phyloP scores from a whole-genome alignment of 2,113 vertebrate genomes.

The Cervus canadensis region DNA sequence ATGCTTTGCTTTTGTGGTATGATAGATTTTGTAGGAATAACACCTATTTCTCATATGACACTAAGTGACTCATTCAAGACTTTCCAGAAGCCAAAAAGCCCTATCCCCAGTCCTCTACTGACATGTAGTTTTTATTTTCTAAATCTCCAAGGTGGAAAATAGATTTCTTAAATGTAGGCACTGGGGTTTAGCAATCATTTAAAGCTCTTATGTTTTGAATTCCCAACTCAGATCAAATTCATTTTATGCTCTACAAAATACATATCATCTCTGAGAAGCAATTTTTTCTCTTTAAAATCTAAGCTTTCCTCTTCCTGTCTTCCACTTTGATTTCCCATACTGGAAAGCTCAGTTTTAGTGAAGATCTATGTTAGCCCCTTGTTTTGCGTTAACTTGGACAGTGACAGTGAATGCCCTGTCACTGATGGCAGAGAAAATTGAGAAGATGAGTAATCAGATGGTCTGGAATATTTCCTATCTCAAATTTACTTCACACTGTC shows the following conservation, averaged over 20 bases:
- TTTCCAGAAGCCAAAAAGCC: background rate
- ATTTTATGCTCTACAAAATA: background rate
- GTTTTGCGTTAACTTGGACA: background rate
- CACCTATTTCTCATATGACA: constrained; percentile 19
- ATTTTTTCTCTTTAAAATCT: constrained; percentile 2
- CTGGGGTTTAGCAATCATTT: constrained; percentile 22
- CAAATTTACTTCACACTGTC: background rate
- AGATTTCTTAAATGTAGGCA: constrained; percentile 21
- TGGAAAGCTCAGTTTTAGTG: background rate
- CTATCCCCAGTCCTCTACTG: background rate
- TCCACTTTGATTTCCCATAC: background rate
- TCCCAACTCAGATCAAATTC: constrained; percentile 33
- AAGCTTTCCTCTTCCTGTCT: background rate
- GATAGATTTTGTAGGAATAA: constrained; percentile 41
- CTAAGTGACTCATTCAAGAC: constrained; percentile 17
- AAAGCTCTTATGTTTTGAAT: constrained; percentile 17
- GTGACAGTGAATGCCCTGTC: background rate
- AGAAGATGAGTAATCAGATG: background rate
- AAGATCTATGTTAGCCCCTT: background rate
- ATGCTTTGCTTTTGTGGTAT: background rate
- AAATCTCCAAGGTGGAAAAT: constrained; percentile 38
- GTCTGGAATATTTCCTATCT: background rate
- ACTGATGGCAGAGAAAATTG: background rate
- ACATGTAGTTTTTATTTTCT: constrained; percentile 39
- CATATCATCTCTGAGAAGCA: background rate